phyloP scores from a whole-genome alignment of 2,888 invertebrate genomes.

The Meteorus cinctellus region DNA sequence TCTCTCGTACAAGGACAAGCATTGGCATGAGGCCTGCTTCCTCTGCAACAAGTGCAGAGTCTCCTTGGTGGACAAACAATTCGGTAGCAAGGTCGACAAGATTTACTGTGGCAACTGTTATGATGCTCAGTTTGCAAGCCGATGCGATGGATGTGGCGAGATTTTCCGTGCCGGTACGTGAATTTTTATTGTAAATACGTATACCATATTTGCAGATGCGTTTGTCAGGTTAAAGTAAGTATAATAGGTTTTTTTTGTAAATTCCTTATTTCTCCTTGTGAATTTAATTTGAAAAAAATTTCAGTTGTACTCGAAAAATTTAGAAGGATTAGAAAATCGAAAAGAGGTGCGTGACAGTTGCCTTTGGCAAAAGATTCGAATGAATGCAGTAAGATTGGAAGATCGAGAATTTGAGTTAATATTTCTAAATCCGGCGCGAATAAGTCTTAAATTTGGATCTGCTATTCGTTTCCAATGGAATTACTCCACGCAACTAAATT shows the following conservation, averaged over 20 bases:
- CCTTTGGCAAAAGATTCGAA: too few species aligned
- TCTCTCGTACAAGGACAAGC: conserved; percentile 99
- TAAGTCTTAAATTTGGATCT: too few species aligned
- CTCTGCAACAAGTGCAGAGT: conserved; percentile 98
- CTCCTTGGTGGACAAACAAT: conserved; percentile 99
- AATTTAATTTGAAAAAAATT: not conserved
- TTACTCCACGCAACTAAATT: too few species aligned
- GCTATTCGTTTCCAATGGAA: too few species aligned
- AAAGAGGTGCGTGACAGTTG: too few species aligned
- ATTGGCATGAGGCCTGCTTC: conserved; percentile 99
- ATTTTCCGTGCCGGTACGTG: conserved; percentile 98
- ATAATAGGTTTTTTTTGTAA: not conserved
- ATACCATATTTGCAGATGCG: too few species aligned
- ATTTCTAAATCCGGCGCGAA: too few species aligned
- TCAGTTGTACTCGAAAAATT: too few species aligned
- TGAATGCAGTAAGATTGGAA: too few species aligned
- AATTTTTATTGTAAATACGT: not conserved
- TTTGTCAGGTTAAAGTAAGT: too few species aligned
- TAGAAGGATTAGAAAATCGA: too few species aligned
- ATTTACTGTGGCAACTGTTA: conserved; percentile 99
- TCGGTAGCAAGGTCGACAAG: conserved; percentile 98
- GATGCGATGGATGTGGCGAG: conserved; percentile 99
- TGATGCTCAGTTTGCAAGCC: conserved; percentile 98
- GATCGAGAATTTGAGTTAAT: too few species aligned
- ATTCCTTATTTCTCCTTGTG: not conserved